Evolutionary conservation across 2,113 vertebrate species (phyloP).

Genomic region (Pyxicephalus adspersus): DNA sequence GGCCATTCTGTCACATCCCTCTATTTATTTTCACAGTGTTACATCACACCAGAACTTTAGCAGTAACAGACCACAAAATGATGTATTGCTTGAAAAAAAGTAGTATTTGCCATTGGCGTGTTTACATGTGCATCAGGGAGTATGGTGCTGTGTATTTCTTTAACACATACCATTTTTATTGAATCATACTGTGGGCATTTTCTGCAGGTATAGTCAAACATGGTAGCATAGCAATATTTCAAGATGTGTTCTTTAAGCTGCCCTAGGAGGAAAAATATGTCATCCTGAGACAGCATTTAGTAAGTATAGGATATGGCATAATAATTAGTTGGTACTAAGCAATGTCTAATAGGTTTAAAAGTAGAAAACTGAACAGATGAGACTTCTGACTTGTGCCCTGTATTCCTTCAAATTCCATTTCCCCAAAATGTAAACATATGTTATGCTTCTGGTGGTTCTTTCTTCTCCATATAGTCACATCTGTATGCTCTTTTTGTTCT

Average conservation of each 20-base stretch:
- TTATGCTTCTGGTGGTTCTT: slow-evolving; percentile 43
- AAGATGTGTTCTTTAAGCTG: background rate
- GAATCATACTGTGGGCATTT: slow-evolving; percentile 21
- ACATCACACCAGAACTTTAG: too few species aligned
- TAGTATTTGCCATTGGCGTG: too few species aligned
- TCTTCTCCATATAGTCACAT: slow-evolving; percentile 20
- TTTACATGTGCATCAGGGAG: background rate
- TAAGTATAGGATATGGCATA: background rate
- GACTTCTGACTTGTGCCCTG: background rate
- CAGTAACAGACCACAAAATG: background rate
- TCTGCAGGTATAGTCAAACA: background rate
- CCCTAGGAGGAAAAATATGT: background rate
- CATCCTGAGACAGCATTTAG: background rate
- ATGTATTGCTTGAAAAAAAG: background rate
- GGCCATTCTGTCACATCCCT: too few species aligned
- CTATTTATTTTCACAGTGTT: too few species aligned
- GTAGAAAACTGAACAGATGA: background rate
- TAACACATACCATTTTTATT: slow-evolving; percentile 6
- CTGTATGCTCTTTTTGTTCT: slow-evolving; percentile 42
- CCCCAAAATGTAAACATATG: slow-evolving; percentile 40
- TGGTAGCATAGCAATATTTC: background rate
- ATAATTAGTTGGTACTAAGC: slow-evolving; percentile 3
- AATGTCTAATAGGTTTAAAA: background rate
- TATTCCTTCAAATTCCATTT: slow-evolving; percentile 29
- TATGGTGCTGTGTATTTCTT: slow-evolving; percentile 19